Evolutionary conservation across 2,888 invertebrate species (phyloP).

Genomic region (Aelia acuminata): DNA sequence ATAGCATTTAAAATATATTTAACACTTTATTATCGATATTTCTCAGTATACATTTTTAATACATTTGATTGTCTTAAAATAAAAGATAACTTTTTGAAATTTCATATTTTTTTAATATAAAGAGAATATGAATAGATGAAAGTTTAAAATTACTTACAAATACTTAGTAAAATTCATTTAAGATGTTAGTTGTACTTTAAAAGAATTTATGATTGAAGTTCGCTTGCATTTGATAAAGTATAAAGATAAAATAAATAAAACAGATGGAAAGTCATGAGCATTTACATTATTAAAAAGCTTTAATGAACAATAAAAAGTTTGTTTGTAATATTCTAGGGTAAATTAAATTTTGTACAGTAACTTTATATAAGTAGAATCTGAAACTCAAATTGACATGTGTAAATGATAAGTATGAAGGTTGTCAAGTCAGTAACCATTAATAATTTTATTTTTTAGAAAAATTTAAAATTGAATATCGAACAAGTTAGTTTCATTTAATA

Average conservation of each 20-base stretch:
- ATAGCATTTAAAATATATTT: too few species aligned
- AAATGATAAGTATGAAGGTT: constrained; percentile 23
- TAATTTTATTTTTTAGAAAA: constrained; percentile 23
- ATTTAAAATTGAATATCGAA: neutral
- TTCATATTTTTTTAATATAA: too few species aligned
- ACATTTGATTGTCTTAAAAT: too few species aligned
- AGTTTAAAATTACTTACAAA: neutral
- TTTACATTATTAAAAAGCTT: constrained; percentile 55
- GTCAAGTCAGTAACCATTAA: constrained; percentile 49
- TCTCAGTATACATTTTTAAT: too few species aligned
- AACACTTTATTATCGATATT: too few species aligned
- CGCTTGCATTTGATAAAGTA: neutral
- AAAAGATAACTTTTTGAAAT: too few species aligned
- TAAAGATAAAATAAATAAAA: neutral
- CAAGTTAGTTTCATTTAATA: neutral
- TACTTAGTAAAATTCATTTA: neutral
- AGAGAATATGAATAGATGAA: neutral
- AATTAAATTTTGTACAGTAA: constrained; percentile 53
- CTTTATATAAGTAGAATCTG: constrained; percentile 46
- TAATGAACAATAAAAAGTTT: constrained; percentile 56
- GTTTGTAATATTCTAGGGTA: constrained; percentile 34
- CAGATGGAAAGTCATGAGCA: constrained; percentile 17
- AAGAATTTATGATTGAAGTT: neutral
- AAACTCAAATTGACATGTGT: constrained; percentile 20
- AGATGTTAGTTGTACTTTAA: neutral